phyloP scores from a whole-genome alignment of 2,888 invertebrate genomes.

The Eupeodes latifasciatus region DNA sequence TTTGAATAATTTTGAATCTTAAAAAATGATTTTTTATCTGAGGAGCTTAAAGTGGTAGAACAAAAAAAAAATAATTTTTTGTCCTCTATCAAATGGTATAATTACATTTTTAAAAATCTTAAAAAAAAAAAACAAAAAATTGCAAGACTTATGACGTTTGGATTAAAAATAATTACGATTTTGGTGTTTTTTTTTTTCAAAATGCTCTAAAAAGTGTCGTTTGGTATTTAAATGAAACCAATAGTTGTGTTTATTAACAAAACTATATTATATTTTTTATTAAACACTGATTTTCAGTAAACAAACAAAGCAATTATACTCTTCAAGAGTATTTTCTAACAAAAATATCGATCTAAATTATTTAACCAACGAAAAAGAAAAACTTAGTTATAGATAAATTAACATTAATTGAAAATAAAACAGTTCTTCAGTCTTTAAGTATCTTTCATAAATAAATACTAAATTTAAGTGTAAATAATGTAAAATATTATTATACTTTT shows the following conservation, averaged over 20 bases:
- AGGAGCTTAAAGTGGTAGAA: too few species aligned
- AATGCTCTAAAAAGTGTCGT: conserved; percentile 5
- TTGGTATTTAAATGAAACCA: conserved; percentile 6
- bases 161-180: not conserved
- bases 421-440: not conserved
- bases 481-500: too few species aligned
- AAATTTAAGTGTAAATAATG: not conserved
- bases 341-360: not conserved
- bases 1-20: too few species aligned
- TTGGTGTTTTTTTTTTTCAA: not conserved
- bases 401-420: not conserved
- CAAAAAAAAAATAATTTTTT: too few species aligned
- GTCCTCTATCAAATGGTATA: too few species aligned
- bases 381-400: too few species aligned
- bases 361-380: not conserved
- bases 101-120: too few species aligned
- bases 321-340: not conserved
- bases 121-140: too few species aligned
- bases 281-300: conserved; percentile 4
- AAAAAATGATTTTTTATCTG: too few species aligned
- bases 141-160: too few species aligned
- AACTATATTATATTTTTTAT: not conserved
- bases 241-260: not conserved
- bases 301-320: not conserved
- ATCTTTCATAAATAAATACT: not conserved